phyloP scores from a whole-genome alignment of 2,888 invertebrate genomes.

The Troides aeacus region DNA sequence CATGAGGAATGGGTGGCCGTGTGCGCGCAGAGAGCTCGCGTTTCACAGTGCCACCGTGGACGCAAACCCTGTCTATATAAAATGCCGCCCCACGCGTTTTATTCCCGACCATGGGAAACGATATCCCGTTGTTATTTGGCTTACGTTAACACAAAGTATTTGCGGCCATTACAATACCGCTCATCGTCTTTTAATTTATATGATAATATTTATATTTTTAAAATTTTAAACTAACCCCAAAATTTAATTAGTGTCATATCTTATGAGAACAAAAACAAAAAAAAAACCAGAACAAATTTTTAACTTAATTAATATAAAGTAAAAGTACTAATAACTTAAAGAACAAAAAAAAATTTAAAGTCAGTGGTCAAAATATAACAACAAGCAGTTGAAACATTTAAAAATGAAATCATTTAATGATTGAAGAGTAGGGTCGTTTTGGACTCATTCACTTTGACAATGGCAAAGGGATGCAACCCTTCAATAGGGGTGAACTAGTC shows the following conservation, averaged over 20 bases:
- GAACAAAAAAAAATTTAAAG: neutral
- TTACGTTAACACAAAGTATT: conserved; percentile 38
- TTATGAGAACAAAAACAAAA: neutral
- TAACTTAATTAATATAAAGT: neutral
- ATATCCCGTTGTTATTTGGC: conserved; percentile 49
- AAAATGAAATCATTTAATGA: conserved; percentile 60
- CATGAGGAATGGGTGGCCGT: conserved; percentile 59
- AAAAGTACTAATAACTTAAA: neutral
- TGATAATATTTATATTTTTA: neutral
- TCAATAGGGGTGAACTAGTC: conserved; percentile 54
- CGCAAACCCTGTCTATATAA: conserved; percentile 72
- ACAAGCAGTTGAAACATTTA: conserved; percentile 19
- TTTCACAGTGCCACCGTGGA: conserved; percentile 71
- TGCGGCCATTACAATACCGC: neutral
- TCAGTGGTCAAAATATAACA: neutral
- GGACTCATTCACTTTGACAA: conserved; percentile 42
- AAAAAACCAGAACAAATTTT: neutral
- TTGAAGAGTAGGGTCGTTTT: conserved; percentile 54
- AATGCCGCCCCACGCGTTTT: conserved; percentile 72
- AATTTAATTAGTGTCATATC: neutral
- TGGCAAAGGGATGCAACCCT: conserved; percentile 62
- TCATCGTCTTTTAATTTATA: neutral
- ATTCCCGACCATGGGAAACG: conserved; percentile 62
- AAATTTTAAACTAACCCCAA: neutral
- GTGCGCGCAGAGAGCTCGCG: conserved; percentile 70